Conservation (phyloP, 2,888 invertebrate species). For the Pachliopta kotzebuea region DNA sequence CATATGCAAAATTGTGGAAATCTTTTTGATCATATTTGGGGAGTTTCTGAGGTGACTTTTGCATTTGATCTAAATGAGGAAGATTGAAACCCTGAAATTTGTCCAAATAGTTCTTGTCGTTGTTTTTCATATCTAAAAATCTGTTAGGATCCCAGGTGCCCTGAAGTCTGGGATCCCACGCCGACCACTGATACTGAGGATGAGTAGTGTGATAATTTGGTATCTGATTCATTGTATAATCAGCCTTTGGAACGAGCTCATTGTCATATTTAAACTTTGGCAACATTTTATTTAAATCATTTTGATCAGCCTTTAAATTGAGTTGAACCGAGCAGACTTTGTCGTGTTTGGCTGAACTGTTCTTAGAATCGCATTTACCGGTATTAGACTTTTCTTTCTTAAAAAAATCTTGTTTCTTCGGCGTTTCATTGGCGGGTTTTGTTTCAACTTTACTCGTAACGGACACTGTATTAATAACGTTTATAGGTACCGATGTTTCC, state of each 20-base stretch:
- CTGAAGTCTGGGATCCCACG: constrained; percentile 78
- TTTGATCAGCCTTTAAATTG: constrained; percentile 66
- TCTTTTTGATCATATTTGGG: constrained; percentile 75
- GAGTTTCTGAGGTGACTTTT: constrained; percentile 81
- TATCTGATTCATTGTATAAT: constrained; percentile 83
- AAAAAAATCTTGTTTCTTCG: constrained; percentile 76
- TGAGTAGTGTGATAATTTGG: constrained; percentile 84
- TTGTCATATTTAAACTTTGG: constrained; percentile 78
- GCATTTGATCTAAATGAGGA: constrained; percentile 80
- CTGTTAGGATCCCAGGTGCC: constrained; percentile 78
- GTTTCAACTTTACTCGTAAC: constrained; percentile 62
- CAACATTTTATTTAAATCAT: constrained; percentile 77
- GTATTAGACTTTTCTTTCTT: constrained; percentile 73
- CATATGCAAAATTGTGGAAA: constrained; percentile 71
- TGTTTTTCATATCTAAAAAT: constrained; percentile 71
- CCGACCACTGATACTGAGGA: constrained; percentile 83
- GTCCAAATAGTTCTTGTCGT: constrained; percentile 81
- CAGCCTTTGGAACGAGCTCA: constrained; percentile 79
- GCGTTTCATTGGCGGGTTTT: constrained; percentile 59
- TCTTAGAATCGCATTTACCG: constrained; percentile 62
- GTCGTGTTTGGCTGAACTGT: constrained; percentile 66
- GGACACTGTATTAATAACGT: constrained; percentile 67
- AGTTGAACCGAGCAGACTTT: constrained; percentile 63
- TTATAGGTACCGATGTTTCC: constrained; percentile 70
- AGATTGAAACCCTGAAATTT: constrained; percentile 80